Base-by-base conservation (phyloP, 2,113 vertebrate genomes). In the Colaptes auratus region DNA sequence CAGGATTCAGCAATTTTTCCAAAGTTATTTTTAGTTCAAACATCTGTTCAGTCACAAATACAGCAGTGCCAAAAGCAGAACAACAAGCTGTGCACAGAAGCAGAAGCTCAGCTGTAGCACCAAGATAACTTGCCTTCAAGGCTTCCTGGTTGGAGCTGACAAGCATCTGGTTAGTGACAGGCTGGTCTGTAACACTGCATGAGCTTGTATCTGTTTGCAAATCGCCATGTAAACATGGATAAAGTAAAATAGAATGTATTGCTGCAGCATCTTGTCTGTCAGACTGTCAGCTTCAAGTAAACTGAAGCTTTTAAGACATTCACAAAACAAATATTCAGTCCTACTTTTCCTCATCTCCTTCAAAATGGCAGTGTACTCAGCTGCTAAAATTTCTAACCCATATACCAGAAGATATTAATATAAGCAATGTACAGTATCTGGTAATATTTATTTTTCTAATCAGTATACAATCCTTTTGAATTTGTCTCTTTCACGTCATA, bases 121-220 rank as follows among this genome's bases (percentile, higher is more conserved):
- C n/a, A 35, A 12, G 44, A 27, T 84, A 69, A 75, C 44, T 65
- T 87, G 63, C 74, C 81, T 85, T 78, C 66, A 69, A 82, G 71
- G 66, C n/a, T 87, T 92, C 63, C 74, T 48, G 23, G 27, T 59
- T 79, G 70, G 71, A 85, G 30, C 15, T 87, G 71, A 76, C 25
- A 60, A 94, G 59, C 87, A 87, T 74, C 74, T 92, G 94, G 70
- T 82, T 89, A 27, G 55, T 2, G 4, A 53, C 81, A 92, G 53
- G 58, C 58, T 90, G 82, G 50, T 88, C 55, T 85, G 78, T 82
- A 89, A 79, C 89, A 78, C 89, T 55, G 55, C 66, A n/a, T 79
- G 89, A 89, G 75, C 44, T 82, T 89, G 30, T 87, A 78, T 44
- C 71, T 87, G 6, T 82, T 90, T 78, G 70, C 60, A 94, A 95